These are phyloP conservation scores for Sphaerodactylus townsendi DNA, from an alignment of 2,113 vertebrate species.

Conservation along the genomic window DNA sequence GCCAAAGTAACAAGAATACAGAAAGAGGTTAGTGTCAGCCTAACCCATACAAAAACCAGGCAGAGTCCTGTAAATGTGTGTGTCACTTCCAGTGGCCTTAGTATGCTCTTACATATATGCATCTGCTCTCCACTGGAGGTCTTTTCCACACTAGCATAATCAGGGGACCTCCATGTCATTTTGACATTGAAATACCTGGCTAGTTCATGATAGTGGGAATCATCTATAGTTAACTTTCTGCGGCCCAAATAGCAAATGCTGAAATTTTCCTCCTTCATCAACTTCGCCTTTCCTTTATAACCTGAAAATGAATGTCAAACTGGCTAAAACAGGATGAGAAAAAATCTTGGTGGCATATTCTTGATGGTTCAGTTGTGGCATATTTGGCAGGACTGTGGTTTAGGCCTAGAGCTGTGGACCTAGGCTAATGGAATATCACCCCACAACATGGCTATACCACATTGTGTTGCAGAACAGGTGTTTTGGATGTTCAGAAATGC, in stretches of 20 bases:
- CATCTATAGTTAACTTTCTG: background rate
- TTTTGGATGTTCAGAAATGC: no score
- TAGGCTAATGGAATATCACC: no score
- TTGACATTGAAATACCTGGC: no score
- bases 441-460: no score
- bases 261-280: background rate
- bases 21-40: conserved; percentile 69
- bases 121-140: conserved; percentile 35
- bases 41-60: conserved; percentile 10
- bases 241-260: background rate
- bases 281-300: no score
- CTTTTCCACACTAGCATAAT: background rate
- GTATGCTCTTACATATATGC: conserved; percentile 12
- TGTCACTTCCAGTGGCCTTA: conserved; percentile 41
- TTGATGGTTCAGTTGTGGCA: no score
- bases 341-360: no score
- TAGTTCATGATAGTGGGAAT: conserved; percentile 4
- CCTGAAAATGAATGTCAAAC: no score
- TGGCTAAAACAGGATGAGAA: no score
- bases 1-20: conserved; percentile 51
- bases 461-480: no score
- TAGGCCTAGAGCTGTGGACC: no score
- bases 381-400: no score
- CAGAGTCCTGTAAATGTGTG: conserved; percentile 26
- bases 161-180: background rate